These are phyloP conservation scores for Propsilocerus akamusi DNA, from an alignment of 1,140 invertebrate genomes.

Conservation along the genomic window DNA sequence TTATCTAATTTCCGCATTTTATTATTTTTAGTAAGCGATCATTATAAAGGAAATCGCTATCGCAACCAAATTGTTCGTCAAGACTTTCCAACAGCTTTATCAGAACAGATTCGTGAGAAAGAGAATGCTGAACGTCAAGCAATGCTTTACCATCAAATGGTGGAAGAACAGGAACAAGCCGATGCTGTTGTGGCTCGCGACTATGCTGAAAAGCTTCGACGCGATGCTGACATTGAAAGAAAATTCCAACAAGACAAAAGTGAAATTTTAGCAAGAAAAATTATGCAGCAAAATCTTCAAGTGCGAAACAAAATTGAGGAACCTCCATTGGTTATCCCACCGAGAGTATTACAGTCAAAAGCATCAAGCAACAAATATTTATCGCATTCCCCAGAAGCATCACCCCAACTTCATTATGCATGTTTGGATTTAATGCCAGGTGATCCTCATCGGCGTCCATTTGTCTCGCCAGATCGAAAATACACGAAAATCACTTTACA, in stretches of 20 bases:
- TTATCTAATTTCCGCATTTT: constrained; percentile 3
- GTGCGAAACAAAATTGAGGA: neutral
- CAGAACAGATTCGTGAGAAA: constrained; percentile 63
- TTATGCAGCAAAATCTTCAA: constrained; percentile 2
- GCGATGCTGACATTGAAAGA: constrained; percentile 35
- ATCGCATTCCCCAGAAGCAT: neutral
- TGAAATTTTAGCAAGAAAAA: constrained; percentile 23
- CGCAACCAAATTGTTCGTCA: constrained; percentile 74
- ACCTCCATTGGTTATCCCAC: constrained; percentile 17
- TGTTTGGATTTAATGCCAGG: neutral
- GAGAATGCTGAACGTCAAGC: constrained; percentile 36
- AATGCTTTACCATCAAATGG: constrained; percentile 36
- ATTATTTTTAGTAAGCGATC: constrained; percentile 43
- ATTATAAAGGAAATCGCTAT: constrained; percentile 68
- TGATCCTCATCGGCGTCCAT: neutral
- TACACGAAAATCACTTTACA: constrained; percentile 2
- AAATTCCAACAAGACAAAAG: constrained; percentile 27
- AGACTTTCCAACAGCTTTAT: constrained; percentile 66
- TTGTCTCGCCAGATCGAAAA: neutral
- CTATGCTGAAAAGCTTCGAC: constrained; percentile 39
- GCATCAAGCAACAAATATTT: constrained; percentile 5
- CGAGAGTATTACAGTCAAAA: constrained; percentile 15
- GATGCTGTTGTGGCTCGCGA: constrained; percentile 45
- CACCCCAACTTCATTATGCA: constrained; percentile 3
- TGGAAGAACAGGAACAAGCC: constrained; percentile 48